phyloP scores from a whole-genome alignment of 2,113 vertebrate genomes.

The Amblyornis subalaris region DNA sequence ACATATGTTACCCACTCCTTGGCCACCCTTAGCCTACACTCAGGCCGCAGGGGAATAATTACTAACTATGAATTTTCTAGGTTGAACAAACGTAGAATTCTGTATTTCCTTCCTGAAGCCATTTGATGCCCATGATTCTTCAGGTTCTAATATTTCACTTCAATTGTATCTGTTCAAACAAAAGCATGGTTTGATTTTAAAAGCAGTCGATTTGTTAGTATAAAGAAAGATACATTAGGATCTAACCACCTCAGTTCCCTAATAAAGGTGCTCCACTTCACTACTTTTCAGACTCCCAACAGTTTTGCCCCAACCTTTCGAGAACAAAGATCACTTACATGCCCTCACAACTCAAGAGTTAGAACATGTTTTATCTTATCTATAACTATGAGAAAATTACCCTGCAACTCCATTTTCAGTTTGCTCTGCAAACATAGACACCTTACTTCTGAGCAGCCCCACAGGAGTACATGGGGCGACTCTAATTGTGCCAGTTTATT shows the following conservation, averaged over 20 bases:
- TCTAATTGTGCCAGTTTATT: background rate
- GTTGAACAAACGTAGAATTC: background rate
- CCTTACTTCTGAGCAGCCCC: background rate
- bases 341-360: background rate
- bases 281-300: background rate
- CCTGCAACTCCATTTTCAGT: background rate
- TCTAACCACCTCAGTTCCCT: background rate
- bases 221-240: background rate
- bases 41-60: background rate
- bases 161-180: background rate
- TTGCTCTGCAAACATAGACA: background rate
- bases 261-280: background rate
- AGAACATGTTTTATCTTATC: background rate
- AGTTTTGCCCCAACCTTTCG: background rate
- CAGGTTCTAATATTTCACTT: background rate
- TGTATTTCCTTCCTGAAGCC: background rate
- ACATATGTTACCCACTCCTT: background rate
- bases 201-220: background rate
- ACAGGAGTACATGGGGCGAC: fast-evolving
- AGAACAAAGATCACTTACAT: background rate
- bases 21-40: background rate
- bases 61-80: background rate
- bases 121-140: background rate
- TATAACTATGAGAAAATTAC: background rate
- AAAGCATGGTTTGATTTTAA: background rate